Evolutionary conservation across 2,113 vertebrate species (phyloP).

Genomic region (Nipponia nippon): DNA sequence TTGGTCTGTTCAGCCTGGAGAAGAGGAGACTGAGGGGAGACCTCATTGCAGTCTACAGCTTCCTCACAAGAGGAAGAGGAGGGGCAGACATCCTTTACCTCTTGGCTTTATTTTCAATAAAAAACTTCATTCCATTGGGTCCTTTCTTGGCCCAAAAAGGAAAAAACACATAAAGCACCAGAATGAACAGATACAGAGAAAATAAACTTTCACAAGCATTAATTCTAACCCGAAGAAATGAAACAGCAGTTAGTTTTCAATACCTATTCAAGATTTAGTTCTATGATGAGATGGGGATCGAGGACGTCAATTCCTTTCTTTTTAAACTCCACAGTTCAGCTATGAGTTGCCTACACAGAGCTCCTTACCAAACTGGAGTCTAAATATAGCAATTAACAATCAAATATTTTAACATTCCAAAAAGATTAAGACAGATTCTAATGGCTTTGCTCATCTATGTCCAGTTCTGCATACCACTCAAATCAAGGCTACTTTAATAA

Average conservation of each 20-base stretch:
- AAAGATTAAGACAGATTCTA: neutral
- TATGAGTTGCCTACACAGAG: neutral
- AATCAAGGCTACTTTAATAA: neutral
- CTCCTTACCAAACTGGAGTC: neutral
- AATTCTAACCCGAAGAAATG: neutral
- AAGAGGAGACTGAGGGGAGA: too few relatives aligned
- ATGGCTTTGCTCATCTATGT: neutral
- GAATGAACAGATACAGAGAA: neutral
- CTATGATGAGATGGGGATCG: neutral
- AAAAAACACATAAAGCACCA: neutral
- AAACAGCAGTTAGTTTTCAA: neutral
- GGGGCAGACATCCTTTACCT: neutral
- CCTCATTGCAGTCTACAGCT: too few relatives aligned
- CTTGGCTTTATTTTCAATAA: neutral
- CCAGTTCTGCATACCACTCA: neutral
- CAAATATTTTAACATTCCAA: neutral
- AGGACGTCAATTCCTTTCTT: neutral
- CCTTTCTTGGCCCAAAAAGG: neutral
- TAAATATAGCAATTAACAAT: neutral
- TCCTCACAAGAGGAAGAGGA: too few relatives aligned
- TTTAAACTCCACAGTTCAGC: neutral
- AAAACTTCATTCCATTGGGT: neutral
- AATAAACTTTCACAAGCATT: neutral
- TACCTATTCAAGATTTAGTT: neutral
- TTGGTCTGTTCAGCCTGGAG: too few relatives aligned